phyloP scores from a whole-genome alignment of 1,140 invertebrate species.

The Frieseomelitta varia region DNA sequence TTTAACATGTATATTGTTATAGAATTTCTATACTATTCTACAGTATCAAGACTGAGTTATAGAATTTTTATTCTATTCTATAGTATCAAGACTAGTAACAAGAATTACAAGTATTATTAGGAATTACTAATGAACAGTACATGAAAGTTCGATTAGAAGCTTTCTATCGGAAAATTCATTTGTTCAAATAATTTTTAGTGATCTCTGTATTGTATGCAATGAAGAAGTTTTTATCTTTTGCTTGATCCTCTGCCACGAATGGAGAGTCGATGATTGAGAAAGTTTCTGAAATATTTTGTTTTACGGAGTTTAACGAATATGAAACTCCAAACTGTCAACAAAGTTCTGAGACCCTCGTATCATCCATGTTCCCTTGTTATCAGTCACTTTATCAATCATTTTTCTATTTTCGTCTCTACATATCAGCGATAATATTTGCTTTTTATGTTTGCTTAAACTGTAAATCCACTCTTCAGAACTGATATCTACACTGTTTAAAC shows the following conservation, averaged over 20 bases:
- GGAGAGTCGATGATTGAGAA: neutral
- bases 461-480: neutral
- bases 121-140: no score
- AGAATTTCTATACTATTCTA: no score
- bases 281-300: slow-evolving; percentile 1
- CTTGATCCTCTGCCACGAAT: neutral
- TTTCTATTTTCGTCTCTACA: neutral
- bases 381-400: neutral
- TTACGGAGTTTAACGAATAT: neutral
- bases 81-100: no score
- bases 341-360: neutral
- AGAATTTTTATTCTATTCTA: no score
- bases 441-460: neutral
- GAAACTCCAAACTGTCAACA: neutral
- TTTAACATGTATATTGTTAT: no score
- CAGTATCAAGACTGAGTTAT: no score
- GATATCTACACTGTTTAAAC: neutral
- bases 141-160: neutral
- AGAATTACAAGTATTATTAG: no score
- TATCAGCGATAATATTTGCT: neutral
- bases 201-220: neutral
- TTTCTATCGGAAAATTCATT: neutral
- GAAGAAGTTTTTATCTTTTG: neutral
- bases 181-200: neutral
- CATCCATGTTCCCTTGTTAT: neutral